Percentiles rank a stretch among this genome's conserved stretches.
These are phyloP conservation scores for Microplitis manilae DNA, from an alignment of 2,888 invertebrate genomes.

Conservation along the genomic window DNA sequence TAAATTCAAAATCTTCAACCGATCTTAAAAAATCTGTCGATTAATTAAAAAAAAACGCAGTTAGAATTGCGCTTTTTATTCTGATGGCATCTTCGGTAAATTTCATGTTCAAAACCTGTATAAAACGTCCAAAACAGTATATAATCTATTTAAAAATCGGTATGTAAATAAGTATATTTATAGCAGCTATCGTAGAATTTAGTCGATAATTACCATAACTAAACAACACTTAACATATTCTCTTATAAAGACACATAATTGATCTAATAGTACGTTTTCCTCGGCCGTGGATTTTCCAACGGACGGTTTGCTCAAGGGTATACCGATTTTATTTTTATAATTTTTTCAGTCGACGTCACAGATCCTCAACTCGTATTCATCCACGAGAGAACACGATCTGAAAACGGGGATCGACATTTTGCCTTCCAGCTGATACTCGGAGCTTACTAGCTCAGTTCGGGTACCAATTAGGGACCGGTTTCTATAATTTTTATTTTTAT, in stretches of 20 bases:
- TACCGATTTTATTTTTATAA: background rate
- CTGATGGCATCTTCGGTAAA: background rate
- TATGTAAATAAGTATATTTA: too few species aligned
- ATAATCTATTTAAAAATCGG: background rate
- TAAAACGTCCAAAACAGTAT: too few species aligned
- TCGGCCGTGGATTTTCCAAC: background rate
- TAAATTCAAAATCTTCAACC: too few species aligned
- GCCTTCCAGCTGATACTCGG: slow-evolving; percentile 15
- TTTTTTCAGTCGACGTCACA: background rate
- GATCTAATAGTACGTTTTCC: background rate
- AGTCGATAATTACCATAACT: background rate
- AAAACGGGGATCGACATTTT: slow-evolving; percentile 23
- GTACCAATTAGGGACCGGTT: slow-evolving; percentile 60
- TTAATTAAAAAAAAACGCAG: background rate
- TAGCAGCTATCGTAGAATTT: too few species aligned
- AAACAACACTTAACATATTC: background rate
- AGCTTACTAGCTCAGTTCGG: slow-evolving; percentile 42
- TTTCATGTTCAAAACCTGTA: background rate
- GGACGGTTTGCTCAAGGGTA: background rate
- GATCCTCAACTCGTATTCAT: background rate
- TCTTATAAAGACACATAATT: background rate
- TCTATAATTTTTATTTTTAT: slow-evolving; percentile 47
- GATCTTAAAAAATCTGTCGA: too few species aligned
- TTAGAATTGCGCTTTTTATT: background rate
- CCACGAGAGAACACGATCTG: background rate